Percentiles rank a stretch among this genome's conserved stretches.
Evolutionary conservation across 2,797 vertebrate genomes (phyloP).

Genomic region (Labroides dimidiatus): DNA sequence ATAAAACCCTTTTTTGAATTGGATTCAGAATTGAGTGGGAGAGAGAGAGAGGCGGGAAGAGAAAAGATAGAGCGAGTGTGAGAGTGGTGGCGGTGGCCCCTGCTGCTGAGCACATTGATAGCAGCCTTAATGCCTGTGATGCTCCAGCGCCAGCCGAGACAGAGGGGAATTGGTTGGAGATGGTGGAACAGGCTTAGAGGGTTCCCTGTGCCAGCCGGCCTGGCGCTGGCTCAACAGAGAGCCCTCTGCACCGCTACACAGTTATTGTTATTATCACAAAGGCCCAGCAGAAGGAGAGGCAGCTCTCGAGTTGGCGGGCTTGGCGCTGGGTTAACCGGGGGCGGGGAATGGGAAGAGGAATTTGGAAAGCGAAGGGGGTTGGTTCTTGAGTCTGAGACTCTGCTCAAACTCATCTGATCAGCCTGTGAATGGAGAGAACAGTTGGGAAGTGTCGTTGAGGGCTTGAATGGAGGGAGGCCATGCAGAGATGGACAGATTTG

Average conservation of each 20-base stretch:
- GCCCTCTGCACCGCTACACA: slow-evolving; percentile 72
- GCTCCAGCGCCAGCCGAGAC: slow-evolving; percentile 67
- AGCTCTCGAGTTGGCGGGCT: slow-evolving; percentile 77
- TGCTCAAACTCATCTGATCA: slow-evolving; percentile 60
- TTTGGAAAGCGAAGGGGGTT: slow-evolving; percentile 65
- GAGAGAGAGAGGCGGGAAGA: slow-evolving; percentile 58
- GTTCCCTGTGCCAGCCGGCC: slow-evolving; percentile 70
- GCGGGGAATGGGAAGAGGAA: slow-evolving; percentile 64
- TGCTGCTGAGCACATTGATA: slow-evolving; percentile 78
- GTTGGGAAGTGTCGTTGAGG: slow-evolving; percentile 45
- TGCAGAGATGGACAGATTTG: slow-evolving; percentile 46
- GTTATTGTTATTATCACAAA: slow-evolving; percentile 82
- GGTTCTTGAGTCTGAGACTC: slow-evolving; percentile 58
- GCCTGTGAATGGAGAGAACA: slow-evolving; percentile 58
- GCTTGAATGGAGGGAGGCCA: slow-evolving; percentile 59
- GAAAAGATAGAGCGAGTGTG: slow-evolving; percentile 49
- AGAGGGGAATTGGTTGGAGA: slow-evolving; percentile 73
- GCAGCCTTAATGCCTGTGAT: slow-evolving; percentile 71
- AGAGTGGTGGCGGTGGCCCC: slow-evolving; percentile 65
- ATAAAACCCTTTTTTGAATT: slow-evolving; percentile 63
- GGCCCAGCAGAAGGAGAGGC: slow-evolving; percentile 80
- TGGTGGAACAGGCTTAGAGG: slow-evolving; percentile 74
- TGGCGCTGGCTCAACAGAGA: slow-evolving; percentile 73
- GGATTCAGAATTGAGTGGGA: slow-evolving; percentile 69
- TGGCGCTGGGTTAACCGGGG: slow-evolving; percentile 69